These are phyloP conservation scores for Zonotrichia leucophrys DNA, from an alignment of 2,113 vertebrate species.

Conservation along the genomic window DNA sequence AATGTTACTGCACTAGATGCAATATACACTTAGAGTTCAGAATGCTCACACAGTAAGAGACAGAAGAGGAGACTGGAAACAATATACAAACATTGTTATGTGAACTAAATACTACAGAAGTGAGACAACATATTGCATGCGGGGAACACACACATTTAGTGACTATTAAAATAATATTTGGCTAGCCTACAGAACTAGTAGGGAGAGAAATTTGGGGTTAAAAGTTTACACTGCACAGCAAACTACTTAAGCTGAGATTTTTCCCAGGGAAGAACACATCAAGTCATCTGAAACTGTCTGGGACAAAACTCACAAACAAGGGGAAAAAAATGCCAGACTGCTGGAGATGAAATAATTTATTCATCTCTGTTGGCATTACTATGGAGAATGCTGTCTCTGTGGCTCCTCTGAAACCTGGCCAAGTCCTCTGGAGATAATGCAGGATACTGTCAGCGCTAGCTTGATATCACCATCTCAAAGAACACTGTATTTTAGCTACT, in stretches of 20 bases:
- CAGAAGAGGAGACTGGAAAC: constrained; percentile 14
- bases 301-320: constrained; percentile 5
- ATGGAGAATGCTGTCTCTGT: not conserved
- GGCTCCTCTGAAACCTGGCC: constrained; percentile 21
- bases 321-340: constrained; percentile 3
- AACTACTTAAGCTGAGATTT: not conserved
- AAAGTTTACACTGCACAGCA: constrained; percentile 15
- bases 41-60: constrained; percentile 7
- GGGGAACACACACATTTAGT: not conserved
- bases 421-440: constrained; percentile 2
- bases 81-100: not conserved
- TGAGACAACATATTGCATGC: constrained; percentile 19
- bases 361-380: not conserved
- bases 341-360: constrained; percentile 30
- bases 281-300: constrained; percentile 1
- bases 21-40: not conserved
- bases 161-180: not conserved
- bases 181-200: not conserved
- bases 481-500: not conserved
- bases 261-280: constrained; percentile 26
- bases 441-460: not conserved
- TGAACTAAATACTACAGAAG: not conserved
- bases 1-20: not conserved
- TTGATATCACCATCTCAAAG: not conserved
- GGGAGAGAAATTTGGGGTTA: not conserved